phyloP scores from a whole-genome alignment of 2,113 vertebrate genomes.

The Choloepus hoffmanni region DNA sequence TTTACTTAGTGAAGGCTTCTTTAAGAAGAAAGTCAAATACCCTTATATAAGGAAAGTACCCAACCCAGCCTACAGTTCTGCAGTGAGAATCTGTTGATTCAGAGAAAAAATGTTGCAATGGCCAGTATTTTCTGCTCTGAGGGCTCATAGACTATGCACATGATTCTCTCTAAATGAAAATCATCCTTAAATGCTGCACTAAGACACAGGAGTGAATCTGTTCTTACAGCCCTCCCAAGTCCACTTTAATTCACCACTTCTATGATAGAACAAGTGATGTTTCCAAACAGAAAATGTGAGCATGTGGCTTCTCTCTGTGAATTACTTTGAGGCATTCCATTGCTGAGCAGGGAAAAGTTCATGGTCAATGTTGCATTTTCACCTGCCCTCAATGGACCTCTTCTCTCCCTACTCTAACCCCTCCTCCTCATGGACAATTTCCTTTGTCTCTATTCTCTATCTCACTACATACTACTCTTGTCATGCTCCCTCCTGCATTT shows the following conservation, averaged over 20 bases:
- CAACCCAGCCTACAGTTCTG: no score
- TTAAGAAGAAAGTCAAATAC: not conserved
- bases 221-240: not conserved
- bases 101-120: not conserved
- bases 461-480: no score
- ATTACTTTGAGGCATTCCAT: not conserved
- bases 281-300: not conserved
- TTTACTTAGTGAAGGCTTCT: no score
- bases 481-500: no score
- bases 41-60: accelerated
- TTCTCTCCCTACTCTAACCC: not conserved
- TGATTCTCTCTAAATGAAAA: no score
- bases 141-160: no score
- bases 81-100: no score
- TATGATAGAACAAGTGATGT: not conserved
- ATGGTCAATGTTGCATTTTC: accelerated
- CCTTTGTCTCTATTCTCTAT: no score
- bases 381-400: not conserved
- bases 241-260: not conserved
- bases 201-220: not conserved
- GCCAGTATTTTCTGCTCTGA: no score
- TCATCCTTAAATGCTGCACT: not conserved
- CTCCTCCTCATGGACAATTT: not conserved
- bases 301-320: not conserved
- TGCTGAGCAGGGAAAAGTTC: not conserved